Conservation (phyloP, 1,140 invertebrate genomes). For the Brachionus plicatilis region DNA sequence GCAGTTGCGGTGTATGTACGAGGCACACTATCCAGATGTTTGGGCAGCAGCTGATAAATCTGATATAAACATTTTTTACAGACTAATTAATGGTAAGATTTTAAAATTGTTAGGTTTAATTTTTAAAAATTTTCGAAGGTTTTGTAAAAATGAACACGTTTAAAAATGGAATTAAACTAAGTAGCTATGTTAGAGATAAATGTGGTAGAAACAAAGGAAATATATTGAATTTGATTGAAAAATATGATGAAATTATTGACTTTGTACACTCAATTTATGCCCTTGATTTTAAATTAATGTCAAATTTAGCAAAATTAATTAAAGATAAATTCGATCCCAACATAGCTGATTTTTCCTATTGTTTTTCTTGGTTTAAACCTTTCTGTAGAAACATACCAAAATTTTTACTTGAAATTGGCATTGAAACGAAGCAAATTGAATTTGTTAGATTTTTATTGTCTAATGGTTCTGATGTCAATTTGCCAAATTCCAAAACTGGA, state of each 20-base stretch:
- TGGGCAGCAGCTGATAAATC: not conserved
- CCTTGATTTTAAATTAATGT: not conserved
- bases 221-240: not conserved
- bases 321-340: not conserved
- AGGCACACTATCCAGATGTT: not conserved
- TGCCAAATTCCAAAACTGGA: slow-evolving; percentile 12
- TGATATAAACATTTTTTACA: not conserved
- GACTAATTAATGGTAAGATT: slow-evolving; percentile 1
- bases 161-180: not conserved
- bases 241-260: not conserved
- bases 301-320: not conserved
- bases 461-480: slow-evolving; percentile 6
- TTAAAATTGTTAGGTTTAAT: not conserved
- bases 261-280: slow-evolving; percentile 28
- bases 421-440: slow-evolving; percentile 12
- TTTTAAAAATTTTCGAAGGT: not conserved
- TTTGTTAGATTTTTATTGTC: not conserved
- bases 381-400: not conserved
- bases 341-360: slow-evolving; percentile 4
- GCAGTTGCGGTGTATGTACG: slow-evolving; percentile 3
- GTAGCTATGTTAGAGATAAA: not conserved
- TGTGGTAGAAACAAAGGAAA: not conserved
- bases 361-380: slow-evolving; percentile 20
- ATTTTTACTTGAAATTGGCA: slow-evolving; percentile 4
- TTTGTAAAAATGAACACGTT: not conserved